Evolutionary conservation across 2,113 vertebrate genomes (phyloP).

Genomic region (Pandion haliaetus): DNA sequence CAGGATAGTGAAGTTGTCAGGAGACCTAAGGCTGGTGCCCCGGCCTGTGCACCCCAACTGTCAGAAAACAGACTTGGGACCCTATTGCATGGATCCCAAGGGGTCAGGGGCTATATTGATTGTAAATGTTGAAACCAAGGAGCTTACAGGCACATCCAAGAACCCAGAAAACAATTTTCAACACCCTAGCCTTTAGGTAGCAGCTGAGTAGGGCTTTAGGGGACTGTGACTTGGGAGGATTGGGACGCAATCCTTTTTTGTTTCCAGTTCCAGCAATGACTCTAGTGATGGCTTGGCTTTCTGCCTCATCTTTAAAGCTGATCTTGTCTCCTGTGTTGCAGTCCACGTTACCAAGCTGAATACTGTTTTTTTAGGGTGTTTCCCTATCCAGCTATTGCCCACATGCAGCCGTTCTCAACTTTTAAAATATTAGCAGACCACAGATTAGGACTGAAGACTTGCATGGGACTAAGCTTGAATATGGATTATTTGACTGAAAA

Average conservation of each 20-base stretch:
- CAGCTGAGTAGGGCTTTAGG: background rate
- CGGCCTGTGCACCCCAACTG: fast-evolving
- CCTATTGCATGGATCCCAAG: background rate
- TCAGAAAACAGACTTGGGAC: background rate
- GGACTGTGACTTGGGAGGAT: background rate
- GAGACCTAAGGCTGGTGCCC: background rate
- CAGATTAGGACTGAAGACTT: background rate
- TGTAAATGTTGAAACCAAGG: background rate
- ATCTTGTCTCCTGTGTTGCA: background rate
- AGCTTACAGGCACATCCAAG: background rate
- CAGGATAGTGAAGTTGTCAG: background rate
- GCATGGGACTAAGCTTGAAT: background rate
- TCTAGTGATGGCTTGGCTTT: background rate
- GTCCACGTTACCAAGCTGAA: background rate
- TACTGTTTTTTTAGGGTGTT: background rate
- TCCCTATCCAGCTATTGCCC: background rate
- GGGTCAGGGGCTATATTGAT: background rate
- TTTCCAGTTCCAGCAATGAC: background rate
- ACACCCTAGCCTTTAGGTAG: background rate
- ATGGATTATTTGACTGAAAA: background rate
- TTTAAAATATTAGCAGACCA: background rate
- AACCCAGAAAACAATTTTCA: background rate
- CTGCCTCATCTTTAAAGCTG: background rate
- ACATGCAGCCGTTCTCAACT: background rate
- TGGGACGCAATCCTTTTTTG: background rate